phyloP scores from a whole-genome alignment of 2,797 vertebrate species.

The Sebastes steindachneri region DNA sequence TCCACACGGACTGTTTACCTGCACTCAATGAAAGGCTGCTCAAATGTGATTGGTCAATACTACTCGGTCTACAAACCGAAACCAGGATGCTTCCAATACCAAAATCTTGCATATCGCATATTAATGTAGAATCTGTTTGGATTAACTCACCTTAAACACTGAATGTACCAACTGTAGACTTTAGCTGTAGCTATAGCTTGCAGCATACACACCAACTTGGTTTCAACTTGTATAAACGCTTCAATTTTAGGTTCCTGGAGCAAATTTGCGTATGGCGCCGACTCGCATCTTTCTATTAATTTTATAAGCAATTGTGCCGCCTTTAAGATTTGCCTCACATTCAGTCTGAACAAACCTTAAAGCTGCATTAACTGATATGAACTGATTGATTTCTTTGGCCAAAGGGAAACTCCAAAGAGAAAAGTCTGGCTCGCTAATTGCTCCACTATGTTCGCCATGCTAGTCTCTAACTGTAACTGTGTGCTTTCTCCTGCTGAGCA shows the following conservation, averaged over 20 bases:
- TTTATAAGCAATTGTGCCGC: neutral
- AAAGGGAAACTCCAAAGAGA: no score
- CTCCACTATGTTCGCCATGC: neutral
- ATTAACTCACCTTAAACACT: neutral
- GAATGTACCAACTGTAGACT: neutral
- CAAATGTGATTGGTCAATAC: neutral
- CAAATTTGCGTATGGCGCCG: neutral
- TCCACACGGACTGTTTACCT: neutral
- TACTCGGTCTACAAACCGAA: neutral
- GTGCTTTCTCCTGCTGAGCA: neutral
- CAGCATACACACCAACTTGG: neutral
- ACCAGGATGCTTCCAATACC: neutral
- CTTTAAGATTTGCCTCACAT: neutral
- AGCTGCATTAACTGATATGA: neutral
- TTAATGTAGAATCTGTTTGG: neutral
- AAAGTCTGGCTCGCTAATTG: neutral
- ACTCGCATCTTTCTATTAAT: neutral
- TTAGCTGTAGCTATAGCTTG: neutral
- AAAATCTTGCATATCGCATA: neutral
- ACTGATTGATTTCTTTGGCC: no score
- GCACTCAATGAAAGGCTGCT: neutral
- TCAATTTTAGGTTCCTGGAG: neutral
- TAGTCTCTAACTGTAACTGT: neutral
- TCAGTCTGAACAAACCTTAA: neutral
- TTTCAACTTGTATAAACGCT: neutral